These are phyloP conservation scores for Neodon shergylaensis DNA, from an alignment of 2,113 vertebrate species.

Conservation along the genomic window DNA sequence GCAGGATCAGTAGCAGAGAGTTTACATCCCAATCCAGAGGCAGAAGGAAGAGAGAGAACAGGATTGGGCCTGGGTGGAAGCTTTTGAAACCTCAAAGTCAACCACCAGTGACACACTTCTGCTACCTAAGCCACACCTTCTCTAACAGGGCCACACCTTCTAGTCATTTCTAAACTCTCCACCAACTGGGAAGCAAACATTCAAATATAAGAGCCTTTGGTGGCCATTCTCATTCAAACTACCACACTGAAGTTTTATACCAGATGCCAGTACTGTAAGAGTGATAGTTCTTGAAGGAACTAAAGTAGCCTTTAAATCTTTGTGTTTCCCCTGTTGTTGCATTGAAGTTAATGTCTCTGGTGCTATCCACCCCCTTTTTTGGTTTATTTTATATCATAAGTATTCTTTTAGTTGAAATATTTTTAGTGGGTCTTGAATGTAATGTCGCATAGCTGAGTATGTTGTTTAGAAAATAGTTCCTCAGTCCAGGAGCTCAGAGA, in stretches of 20 bases:
- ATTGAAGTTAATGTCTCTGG: not conserved
- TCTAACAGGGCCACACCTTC: not conserved
- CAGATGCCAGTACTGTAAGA: not conserved
- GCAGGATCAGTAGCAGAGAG: not conserved
- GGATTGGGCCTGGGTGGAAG: not conserved
- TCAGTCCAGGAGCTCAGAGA: not conserved
- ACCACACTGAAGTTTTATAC: not conserved
- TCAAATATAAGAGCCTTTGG: not conserved
- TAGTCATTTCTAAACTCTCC: not conserved
- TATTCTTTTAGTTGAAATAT: not conserved
- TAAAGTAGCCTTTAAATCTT: not conserved
- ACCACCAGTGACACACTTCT: not conserved
- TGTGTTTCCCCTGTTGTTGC: not conserved
- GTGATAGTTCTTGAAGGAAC: not conserved
- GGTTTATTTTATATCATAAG: not conserved
- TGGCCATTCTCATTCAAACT: not conserved
- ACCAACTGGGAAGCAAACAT: not conserved
- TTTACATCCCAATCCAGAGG: not conserved
- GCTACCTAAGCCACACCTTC: not conserved
- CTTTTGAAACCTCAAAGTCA: not conserved
- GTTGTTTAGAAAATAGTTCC: not conserved
- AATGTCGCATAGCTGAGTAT: not conserved
- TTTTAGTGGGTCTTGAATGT: not conserved
- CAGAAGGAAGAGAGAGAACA: not conserved
- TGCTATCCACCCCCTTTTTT: not conserved